Conservation (phyloP, 2,113 vertebrate genomes). For the Trichechus manatus region DNA sequence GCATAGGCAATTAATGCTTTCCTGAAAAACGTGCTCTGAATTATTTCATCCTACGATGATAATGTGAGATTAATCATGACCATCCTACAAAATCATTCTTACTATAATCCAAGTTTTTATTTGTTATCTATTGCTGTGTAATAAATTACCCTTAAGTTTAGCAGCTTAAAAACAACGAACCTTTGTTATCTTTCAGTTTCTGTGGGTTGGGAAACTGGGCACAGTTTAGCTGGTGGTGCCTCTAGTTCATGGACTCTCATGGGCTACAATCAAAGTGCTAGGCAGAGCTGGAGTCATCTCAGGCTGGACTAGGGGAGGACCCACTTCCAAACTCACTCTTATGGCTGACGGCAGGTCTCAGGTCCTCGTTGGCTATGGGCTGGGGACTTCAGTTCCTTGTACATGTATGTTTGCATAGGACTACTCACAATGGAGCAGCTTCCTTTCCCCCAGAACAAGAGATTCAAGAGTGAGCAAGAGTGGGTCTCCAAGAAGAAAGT, state of each 20-base stretch:
- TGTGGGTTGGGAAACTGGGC: neutral
- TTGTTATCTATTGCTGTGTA: neutral
- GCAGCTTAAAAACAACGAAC: neutral
- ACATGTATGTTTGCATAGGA: neutral
- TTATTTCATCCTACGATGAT: neutral
- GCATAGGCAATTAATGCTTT: neutral
- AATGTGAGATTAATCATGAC: neutral
- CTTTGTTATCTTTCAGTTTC: neutral
- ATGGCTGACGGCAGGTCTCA: neutral
- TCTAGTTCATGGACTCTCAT: neutral
- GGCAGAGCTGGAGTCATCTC: neutral
- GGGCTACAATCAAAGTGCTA: neutral
- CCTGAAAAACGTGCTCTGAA: neutral
- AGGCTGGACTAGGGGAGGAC: neutral
- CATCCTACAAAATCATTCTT: neutral
- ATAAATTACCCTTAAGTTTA: neutral
- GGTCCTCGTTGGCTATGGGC: neutral
- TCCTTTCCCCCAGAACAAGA: neutral
- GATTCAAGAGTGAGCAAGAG: neutral
- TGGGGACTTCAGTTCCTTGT: neutral
- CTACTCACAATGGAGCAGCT: neutral
- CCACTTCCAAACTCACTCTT: neutral
- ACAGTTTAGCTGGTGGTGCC: neutral
- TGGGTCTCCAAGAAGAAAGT: neutral
- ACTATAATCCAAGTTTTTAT: neutral